A percentile compares a stretch with the other conserved stretches of the same genome.
phyloP scores from a whole-genome alignment of 2,797 vertebrate genomes.

The Rhinophrynus dorsalis region DNA sequence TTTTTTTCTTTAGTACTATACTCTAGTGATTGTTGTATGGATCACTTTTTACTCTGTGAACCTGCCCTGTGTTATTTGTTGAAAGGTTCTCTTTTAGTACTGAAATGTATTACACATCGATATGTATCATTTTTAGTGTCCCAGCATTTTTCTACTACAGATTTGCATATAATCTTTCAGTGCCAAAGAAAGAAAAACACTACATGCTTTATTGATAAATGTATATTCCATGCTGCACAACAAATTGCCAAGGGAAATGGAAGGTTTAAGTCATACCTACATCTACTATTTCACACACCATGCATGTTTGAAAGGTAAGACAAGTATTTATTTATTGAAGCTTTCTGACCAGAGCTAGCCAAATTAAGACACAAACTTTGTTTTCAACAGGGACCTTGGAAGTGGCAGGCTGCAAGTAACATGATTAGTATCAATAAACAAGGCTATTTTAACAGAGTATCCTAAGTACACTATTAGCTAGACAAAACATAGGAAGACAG shows the following conservation, averaged over 20 bases:
- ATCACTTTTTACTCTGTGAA: no score
- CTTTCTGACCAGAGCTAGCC: constrained; percentile 33
- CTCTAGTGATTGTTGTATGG: no score
- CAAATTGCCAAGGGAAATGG: constrained; percentile 37
- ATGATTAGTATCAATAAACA: constrained; percentile 50
- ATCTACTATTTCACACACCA: constrained; percentile 36
- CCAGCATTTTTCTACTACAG: no score
- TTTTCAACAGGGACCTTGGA: constrained; percentile 42
- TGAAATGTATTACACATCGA: no score
- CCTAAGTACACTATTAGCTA: constrained; percentile 49
- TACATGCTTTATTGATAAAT: neutral
- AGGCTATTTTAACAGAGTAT: constrained; percentile 39
- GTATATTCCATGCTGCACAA: neutral
- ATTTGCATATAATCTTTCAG: no score
- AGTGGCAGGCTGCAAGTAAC: constrained; percentile 48
- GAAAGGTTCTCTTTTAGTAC: no score
- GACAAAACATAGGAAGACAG: constrained; percentile 46
- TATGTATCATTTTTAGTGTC: no score
- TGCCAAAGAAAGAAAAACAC: neutral
- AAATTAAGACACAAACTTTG: constrained; percentile 49
- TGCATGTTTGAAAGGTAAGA: constrained; percentile 46
- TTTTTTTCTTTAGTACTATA: no score
- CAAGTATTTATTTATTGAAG: constrained; percentile 45
- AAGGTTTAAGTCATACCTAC: constrained; percentile 39
- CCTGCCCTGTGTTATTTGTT: no score